Evolutionary conservation across 2,888 invertebrate genomes (phyloP).

Genomic region (Hydroisotoma schaefferi): DNA sequence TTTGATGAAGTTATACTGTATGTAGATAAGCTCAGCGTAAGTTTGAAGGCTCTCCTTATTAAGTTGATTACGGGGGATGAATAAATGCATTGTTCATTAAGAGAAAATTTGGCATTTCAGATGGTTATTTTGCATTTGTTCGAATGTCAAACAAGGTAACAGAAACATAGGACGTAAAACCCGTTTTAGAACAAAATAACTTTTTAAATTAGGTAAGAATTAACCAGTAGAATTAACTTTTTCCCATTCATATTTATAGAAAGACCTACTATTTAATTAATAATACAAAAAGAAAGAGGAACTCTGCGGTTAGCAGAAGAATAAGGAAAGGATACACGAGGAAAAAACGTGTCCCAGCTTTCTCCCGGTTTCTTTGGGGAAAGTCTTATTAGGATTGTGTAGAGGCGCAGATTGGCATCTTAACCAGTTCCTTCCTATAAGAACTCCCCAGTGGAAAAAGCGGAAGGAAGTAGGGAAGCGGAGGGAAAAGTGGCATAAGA

Average conservation of each 20-base stretch:
- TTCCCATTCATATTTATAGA: no score
- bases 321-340: not conserved
- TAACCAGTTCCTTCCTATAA: no score
- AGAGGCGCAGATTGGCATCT: no score
- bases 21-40: no score
- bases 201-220: not conserved
- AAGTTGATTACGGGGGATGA: not conserved
- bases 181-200: not conserved
- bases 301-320: not conserved
- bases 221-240: not conserved
- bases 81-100: no score
- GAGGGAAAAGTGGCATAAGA: not conserved
- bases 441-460: no score
- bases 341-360: not conserved
- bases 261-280: no score
- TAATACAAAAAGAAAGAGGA: not conserved
- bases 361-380: conserved; percentile 1
- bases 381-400: no score
- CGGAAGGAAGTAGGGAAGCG: not conserved
- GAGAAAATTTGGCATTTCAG: not conserved
- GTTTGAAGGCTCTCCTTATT: no score
- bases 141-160: no score
- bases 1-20: no score
- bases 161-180: not conserved
- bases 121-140: not conserved